Evolutionary conservation across 2,888 invertebrate species (phyloP), one percentile per base, ranked within the genome.

Genomic region (Metopia argyrocephala): DNA sequence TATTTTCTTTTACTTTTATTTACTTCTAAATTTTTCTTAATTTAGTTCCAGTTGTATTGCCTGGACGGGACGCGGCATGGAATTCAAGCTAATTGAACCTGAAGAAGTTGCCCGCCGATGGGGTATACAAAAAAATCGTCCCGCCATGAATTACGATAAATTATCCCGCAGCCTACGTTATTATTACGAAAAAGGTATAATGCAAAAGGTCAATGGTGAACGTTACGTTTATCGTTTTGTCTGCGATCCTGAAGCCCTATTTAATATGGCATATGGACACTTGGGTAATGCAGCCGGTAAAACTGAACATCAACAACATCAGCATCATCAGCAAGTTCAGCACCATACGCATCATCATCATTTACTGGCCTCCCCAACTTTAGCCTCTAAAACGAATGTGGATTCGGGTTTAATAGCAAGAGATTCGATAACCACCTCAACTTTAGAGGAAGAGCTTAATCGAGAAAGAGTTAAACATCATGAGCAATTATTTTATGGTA

Each of bases 81-180:
- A 98, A 91, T 98, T 98, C 90, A 98, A 98, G 89, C 93, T 98
- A 46, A 96, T 97, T 79, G 98, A 98, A 90, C 98, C 98, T 0
- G 98, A 98, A 91, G 98, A 98, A 93, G 98, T 98, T 82, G 98
- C 98, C 2, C 92, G 98, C 18, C 93, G 97, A 25, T 98, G 98
- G 98, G 98, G 98, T 0, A 94, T 97, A 5, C 98, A 98, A 91
- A 98, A 98, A 91, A 98, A 98, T 91, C 92, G 98, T 0, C 98
- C 98, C 0, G 98, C 98, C 0, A 98, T 98, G 98, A 98, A 98
- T 91, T 98, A 98, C 89, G 98, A 98, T 91, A 98, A 98, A 90
- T 91, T 98, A 61, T 97, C 97, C 48, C 93, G 98, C 6, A 98
- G 98, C 0, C 92, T 98, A 50, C 93, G 98, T n/a, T 98, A 98